Percentiles rank a stretch among this genome's conserved stretches.
Conservation (phyloP, 2,113 vertebrate genomes). For the Bungarus multicinctus region DNA sequence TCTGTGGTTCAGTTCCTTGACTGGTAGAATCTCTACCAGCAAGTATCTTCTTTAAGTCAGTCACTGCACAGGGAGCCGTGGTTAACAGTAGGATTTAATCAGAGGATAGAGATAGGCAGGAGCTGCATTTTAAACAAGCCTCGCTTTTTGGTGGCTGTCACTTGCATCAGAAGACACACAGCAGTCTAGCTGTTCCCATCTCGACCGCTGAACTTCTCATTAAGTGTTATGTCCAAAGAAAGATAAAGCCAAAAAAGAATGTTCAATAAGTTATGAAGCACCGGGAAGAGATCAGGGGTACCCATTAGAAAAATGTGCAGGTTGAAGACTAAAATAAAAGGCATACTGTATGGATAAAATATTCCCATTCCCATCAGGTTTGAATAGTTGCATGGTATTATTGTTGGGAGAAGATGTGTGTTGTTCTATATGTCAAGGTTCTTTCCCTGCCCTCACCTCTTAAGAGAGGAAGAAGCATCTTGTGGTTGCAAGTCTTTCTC, state of each 20-base stretch:
- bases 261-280: neutral
- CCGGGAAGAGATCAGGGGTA: neutral
- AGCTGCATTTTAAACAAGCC: neutral
- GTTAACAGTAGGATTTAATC: slow-evolving; percentile 13
- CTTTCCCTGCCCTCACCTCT: neutral
- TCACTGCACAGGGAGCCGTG: neutral
- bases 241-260: neutral
- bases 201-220: neutral
- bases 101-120: neutral
- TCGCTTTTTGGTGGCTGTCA: neutral
- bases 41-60: neutral
- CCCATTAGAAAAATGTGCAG: neutral
- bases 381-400: neutral
- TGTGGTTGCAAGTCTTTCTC: neutral
- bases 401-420: neutral
- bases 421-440: neutral
- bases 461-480: neutral
- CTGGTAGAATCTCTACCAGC: neutral
- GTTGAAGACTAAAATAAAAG: neutral
- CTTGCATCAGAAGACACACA: slow-evolving; percentile 7
- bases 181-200: neutral
- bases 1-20: slow-evolving; percentile 20
- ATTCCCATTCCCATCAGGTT: neutral
- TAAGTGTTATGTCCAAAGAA: neutral
- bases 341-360: neutral